Evolutionary conservation across 2,797 vertebrate species (phyloP), one percentile per base, ranked within the genome.

Genomic region (Halcyon chelicuti): DNA sequence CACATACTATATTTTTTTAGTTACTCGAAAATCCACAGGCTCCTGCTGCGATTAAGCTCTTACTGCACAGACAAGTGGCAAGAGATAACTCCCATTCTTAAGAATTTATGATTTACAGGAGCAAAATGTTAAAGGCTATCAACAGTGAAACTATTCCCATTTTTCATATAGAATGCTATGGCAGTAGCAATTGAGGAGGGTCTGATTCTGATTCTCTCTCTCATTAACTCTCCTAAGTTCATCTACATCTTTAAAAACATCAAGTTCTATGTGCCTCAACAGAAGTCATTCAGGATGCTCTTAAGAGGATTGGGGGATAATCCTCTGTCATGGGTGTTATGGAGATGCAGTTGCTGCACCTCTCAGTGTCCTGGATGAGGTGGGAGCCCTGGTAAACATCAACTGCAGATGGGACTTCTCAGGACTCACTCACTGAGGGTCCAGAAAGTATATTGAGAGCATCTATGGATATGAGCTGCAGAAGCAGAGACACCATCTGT

Each of bases 31-130:
- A 22, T 17, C 61, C 72, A 78, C 37, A 58, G 42, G 26, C 19
- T 90, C n/a, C 88, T 90, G 52, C 81, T 47, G 73, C 77, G 58
- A 95, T 96, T 81, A 81, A 84, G 66, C 33, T 49, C 17, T 90
- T 93, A 65, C 35, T 90, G 73, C 60, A 73, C 12, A 63, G 71
- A 52, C 39, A 88, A 80, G 54, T 26, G 73, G 28, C 51, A 89
- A 81, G 80, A 96, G 73, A 86, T 79, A 86, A 92, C 55, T 52
- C 33, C 21, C 37, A 49, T 80, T 91, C 61, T 65, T 60, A 77
- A 80, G 65, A 94, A 97, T 94, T 93, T 94, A 91, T 9, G n/a
- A 51, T 80, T 86, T 76, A 51, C 82, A 68, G 80, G 78, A 88
- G 61, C 61, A 91, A 91, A 88, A 91, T 42, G 20, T 80, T 91